A percentile compares a stretch with the other conserved stretches of the same genome.
Evolutionary conservation across 30 jellyfish, hydroid and myxozoan species (phyloP).

Genomic region (Turritopsis rubra): DNA sequence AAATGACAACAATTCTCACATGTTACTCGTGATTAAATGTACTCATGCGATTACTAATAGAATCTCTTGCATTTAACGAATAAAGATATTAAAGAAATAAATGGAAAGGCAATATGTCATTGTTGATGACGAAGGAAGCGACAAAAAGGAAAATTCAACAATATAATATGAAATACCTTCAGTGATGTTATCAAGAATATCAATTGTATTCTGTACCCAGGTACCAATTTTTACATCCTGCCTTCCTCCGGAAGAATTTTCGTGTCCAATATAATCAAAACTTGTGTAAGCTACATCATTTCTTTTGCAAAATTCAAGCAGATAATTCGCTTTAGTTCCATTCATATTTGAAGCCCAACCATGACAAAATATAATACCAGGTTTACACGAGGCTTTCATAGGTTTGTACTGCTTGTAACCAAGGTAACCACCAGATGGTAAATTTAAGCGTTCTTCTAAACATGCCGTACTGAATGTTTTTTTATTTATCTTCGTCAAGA

Average conservation of each 20-base stretch:
- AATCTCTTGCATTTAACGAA: too few relatives aligned
- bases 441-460: not conserved
- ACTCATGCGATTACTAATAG: too few relatives aligned
- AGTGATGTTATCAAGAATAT: conserved; percentile 38
- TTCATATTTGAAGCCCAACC: conserved; percentile 59
- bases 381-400: not conserved
- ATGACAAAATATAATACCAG: conserved; percentile 55
- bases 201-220: conserved; percentile 55
- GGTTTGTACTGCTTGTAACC: conserved; percentile 43
- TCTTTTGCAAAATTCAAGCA: conserved; percentile 42
- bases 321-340: conserved; percentile 46
- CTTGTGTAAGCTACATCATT: conserved; percentile 32
- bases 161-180: conserved; percentile 44
- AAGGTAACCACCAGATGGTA: conserved; percentile 25
- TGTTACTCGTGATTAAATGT: too few relatives aligned
- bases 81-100: too few relatives aligned
- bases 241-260: conserved; percentile 49
- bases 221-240: conserved; percentile 43
- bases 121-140: not conserved
- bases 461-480: not conserved
- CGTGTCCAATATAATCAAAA: conserved; percentile 70
- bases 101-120: too few relatives aligned
- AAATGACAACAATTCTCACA: too few relatives aligned
- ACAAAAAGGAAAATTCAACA: too few relatives aligned
- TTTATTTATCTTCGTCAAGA: not conserved